phyloP scores from a whole-genome alignment of 2,888 invertebrate genomes.

The Athalia circularis region DNA sequence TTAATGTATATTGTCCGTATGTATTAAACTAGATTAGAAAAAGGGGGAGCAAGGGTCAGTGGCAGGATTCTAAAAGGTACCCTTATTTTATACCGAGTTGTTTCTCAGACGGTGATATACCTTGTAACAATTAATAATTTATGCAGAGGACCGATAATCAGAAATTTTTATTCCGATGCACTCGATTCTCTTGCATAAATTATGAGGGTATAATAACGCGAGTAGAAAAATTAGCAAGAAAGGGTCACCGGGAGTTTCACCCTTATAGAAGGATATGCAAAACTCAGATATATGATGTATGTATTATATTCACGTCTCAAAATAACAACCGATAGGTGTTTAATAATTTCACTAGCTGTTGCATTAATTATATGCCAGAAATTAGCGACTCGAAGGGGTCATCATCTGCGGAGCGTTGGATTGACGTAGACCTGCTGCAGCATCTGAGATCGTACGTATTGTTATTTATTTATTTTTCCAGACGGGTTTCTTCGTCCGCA shows the following conservation, averaged over 20 bases:
- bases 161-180: slow-evolving; percentile 19
- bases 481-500: background rate
- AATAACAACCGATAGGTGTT: slow-evolving; percentile 43
- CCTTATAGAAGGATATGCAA: slow-evolving; percentile 10
- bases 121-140: slow-evolving; percentile 4
- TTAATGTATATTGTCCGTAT: slow-evolving; percentile 17
- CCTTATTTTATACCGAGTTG: background rate
- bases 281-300: background rate
- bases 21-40: slow-evolving; percentile 31
- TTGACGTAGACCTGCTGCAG: background rate
- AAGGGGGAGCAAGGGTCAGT: slow-evolving; percentile 20
- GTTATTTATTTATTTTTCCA: background rate
- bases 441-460: background rate
- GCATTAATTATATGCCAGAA: slow-evolving; percentile 38
- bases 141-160: slow-evolving; percentile 25
- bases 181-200: slow-evolving; percentile 11
- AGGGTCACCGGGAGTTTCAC: slow-evolving; percentile 9
- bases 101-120: background rate
- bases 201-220: background rate
- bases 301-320: background rate
- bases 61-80: slow-evolving; percentile 9
- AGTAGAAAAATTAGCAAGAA: slow-evolving; percentile 14
- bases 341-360: slow-evolving; percentile 35
- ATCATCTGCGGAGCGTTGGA: background rate
- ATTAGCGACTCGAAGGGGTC: slow-evolving; percentile 29